A percentile compares a stretch with the other conserved stretches of the same genome.
Evolutionary conservation across 2,113 vertebrate species (phyloP).

Genomic region (Shinisaurus crocodilurus): DNA sequence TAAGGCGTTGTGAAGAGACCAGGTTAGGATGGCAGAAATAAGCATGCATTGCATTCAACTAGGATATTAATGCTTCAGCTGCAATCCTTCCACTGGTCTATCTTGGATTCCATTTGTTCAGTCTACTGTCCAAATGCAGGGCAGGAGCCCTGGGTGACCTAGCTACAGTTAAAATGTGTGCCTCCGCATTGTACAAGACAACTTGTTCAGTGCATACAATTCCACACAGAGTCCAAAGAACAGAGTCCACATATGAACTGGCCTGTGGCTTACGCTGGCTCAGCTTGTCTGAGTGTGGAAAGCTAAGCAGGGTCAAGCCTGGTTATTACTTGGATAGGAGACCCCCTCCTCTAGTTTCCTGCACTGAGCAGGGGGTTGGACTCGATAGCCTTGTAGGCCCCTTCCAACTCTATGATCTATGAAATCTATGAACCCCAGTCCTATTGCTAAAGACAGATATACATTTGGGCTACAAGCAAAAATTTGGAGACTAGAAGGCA

Average conservation of each 20-base stretch:
- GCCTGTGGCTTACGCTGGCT: too few species aligned
- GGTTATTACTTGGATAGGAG: too few species aligned
- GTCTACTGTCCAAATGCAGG: not conserved
- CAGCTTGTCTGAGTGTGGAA: too few species aligned
- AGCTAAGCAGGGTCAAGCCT: too few species aligned
- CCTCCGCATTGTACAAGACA: not conserved
- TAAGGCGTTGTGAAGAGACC: not conserved
- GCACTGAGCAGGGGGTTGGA: too few species aligned
- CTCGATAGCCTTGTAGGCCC: too few species aligned
- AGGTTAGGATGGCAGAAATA: not conserved
- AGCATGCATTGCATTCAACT: not conserved
- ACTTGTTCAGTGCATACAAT: not conserved
- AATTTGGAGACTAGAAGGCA: not conserved
- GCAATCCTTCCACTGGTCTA: not conserved
- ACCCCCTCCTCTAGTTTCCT: too few species aligned
- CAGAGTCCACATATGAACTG: not conserved
- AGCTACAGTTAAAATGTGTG: not conserved
- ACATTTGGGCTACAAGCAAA: not conserved
- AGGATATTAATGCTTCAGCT: not conserved
- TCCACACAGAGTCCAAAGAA: not conserved
- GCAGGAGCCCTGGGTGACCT: not conserved
- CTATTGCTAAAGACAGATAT: not conserved
- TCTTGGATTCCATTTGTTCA: not conserved
- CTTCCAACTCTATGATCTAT: too few species aligned
- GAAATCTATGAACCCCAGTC: not conserved